Base-by-base conservation (phyloP, 2,797 vertebrate genomes). In the Thalassophryne amazonica region DNA sequence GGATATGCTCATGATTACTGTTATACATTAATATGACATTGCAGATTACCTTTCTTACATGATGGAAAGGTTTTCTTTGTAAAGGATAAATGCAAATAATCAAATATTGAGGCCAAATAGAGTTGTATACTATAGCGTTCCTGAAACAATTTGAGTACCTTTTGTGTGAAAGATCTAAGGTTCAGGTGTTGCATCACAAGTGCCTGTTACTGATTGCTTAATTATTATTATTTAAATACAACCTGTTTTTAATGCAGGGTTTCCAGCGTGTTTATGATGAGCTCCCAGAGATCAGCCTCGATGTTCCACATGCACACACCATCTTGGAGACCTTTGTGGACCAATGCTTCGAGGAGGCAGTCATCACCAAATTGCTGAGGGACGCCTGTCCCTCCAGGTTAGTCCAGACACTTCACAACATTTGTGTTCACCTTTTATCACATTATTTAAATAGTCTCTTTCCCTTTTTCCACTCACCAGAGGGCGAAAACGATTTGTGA, bases 271-370 rank as follows among this genome's bases (percentile, higher is more conserved):
- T 94, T 19, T 94, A 92, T 5, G 71, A 85, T 0, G 93, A 93
- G 58, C 89, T 95, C 10, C 88, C 90, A 2, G 93, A 94, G 66
- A 91, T 94, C 59, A 91, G 69, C 70, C 81, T 95, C 4, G 93
- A 95, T 5, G 93, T 90, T 4, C 93, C 93, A 1, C 90, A 89
- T 35, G 93, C 93, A 2, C 92, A 93, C 47, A 80, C 82, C 0
- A 89, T 93, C 39, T 89, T 95, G 85, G 93, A 94, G 86, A 80
- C 66, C 7, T 92, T 95, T 69, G 90, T 94, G 75, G 93, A 95
- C 48, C 88, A 92, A 1, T 94, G 93, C 76, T 92, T 83, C 48
- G 80, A 92, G 69, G 90, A 92, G 29, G 79, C 90, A 0, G 80
- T 94, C 48, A 93, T 95, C 72, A 94, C 92, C 68, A 91, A 91